Percentiles rank a stretch among this genome's conserved stretches.
Evolutionary conservation across 2,888 invertebrate genomes (phyloP).

Genomic region (Coecobrya sp.): DNA sequence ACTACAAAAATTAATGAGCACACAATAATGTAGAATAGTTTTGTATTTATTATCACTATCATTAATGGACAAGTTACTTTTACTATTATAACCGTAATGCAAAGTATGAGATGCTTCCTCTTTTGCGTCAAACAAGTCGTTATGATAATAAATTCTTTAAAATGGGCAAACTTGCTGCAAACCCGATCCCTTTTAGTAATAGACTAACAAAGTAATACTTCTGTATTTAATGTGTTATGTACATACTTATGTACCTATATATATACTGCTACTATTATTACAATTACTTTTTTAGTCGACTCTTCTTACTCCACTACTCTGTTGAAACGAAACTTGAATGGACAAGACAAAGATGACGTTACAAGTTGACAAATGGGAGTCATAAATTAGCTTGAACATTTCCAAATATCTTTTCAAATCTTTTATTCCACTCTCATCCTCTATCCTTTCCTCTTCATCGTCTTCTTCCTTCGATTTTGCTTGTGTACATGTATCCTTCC

Average conservation of each 20-base stretch:
- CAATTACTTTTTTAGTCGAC: not conserved
- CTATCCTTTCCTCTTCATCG: constrained; percentile 11
- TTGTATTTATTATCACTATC: too few relatives aligned
- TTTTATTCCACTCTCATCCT: constrained; percentile 69
- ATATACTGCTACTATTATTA: not conserved
- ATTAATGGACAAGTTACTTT: not conserved
- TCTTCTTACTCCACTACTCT: not conserved
- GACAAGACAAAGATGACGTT: constrained; percentile 76
- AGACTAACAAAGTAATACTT: not conserved
- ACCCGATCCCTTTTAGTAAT: not conserved
- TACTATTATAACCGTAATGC: not conserved
- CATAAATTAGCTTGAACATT: constrained; percentile 74
- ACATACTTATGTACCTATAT: too few relatives aligned
- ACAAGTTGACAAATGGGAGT: constrained; percentile 80
- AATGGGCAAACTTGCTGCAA: constrained; percentile 50
- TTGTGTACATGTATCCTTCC: not conserved
- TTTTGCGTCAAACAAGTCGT: not conserved
- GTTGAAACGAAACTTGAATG: constrained; percentile 43
- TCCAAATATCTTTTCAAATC: constrained; percentile 71
- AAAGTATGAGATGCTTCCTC: not conserved
- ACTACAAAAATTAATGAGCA: too few relatives aligned
- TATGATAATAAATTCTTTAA: constrained; percentile 59
- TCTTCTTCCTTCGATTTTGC: constrained; percentile 29
- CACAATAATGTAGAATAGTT: too few relatives aligned
- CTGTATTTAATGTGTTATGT: not conserved